phyloP scores from a whole-genome alignment of 2,888 invertebrate species.

The Lochmaea capreae region DNA sequence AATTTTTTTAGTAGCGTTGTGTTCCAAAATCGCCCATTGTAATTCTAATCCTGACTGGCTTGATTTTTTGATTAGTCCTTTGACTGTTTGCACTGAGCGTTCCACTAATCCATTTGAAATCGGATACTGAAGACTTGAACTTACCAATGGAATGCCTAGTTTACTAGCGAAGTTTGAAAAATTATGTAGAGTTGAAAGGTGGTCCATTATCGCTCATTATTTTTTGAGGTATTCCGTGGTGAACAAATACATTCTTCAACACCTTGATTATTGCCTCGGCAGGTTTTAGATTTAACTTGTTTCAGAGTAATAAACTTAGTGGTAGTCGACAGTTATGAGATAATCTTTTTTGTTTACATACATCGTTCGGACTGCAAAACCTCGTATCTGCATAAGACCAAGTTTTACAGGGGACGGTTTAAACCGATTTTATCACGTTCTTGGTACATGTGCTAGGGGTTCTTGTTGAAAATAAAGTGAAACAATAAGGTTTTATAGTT shows the following conservation, averaged over 20 bases:
- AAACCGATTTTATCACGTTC: too few species aligned
- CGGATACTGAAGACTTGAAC: conserved; percentile 33
- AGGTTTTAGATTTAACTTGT: too few species aligned
- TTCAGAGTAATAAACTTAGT: too few species aligned
- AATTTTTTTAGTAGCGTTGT: neutral
- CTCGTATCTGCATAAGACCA: too few species aligned
- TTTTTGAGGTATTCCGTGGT: conserved; percentile 35
- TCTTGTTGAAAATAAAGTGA: too few species aligned
- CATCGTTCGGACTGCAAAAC: too few species aligned
- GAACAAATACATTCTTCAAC: conserved; percentile 1
- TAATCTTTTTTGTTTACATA: too few species aligned
- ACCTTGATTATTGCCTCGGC: too few species aligned
- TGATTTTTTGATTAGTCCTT: conserved; percentile 29
- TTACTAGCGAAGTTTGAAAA: conserved; percentile 34
- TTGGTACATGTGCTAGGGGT: too few species aligned
- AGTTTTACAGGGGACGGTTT: too few species aligned
- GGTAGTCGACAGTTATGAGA: neutral
- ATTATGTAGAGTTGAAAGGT: conserved; percentile 42
- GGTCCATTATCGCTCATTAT: conserved; percentile 41
- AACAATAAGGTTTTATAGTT: too few species aligned
- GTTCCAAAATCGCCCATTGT: neutral
- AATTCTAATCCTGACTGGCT: conserved; percentile 4
- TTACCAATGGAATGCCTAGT: conserved; percentile 35
- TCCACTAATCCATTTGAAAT: conserved; percentile 43
- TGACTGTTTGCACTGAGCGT: conserved; percentile 46